Percentiles rank a stretch among this genome's conserved stretches.
Conservation (phyloP, 2,113 vertebrate genomes). For the Tursiops truncatus region DNA sequence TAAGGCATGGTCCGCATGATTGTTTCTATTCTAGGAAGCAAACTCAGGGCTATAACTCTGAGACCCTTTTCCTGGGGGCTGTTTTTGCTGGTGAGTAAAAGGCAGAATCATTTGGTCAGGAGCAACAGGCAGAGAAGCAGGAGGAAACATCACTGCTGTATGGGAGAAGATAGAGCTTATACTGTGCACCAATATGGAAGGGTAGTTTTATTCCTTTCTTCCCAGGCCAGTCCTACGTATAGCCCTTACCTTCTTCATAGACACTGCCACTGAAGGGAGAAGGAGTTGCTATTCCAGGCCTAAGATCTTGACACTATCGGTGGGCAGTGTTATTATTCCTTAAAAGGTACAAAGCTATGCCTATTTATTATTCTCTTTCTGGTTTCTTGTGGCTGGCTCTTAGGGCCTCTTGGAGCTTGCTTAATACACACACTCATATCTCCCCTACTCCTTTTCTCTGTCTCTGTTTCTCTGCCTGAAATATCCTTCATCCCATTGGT, state of each 20-base stretch:
- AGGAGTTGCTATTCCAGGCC: background rate
- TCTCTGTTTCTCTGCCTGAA: background rate
- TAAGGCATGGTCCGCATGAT: background rate
- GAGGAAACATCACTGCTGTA: background rate
- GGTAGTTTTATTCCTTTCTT: background rate
- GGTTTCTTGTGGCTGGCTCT: background rate
- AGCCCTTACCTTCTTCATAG: background rate
- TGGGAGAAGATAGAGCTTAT: background rate
- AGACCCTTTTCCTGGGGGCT: background rate
- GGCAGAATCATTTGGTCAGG: background rate
- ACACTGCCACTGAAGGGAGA: background rate
- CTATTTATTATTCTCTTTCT: background rate
- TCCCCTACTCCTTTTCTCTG: background rate
- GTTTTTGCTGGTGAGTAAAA: background rate
- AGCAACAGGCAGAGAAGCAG: background rate
- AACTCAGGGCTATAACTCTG: background rate
- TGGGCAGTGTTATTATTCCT: background rate
- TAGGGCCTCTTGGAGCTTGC: background rate
- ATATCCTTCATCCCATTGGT: background rate
- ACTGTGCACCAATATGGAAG: background rate
- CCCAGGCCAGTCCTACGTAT: background rate
- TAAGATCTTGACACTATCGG: background rate
- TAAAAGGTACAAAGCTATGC: background rate
- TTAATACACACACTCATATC: background rate
- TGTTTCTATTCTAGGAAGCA: background rate